These are phyloP conservation scores for Heliconius ethilla DNA, from an alignment of 2,888 invertebrate genomes.

Conservation along the genomic window DNA sequence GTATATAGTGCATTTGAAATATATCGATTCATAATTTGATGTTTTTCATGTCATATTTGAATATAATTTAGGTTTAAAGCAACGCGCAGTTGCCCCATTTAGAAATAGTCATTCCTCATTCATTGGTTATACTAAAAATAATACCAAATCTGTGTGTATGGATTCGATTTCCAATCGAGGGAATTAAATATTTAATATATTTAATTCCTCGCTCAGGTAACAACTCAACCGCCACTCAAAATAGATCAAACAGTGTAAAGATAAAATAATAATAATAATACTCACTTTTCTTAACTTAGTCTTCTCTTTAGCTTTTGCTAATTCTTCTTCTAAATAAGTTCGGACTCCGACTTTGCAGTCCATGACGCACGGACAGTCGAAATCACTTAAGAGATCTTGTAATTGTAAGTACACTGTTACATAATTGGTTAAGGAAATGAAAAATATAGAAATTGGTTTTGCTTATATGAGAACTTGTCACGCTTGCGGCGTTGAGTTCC, in stretches of 20 bases:
- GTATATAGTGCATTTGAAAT: not conserved
- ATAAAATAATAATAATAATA: constrained; percentile 35
- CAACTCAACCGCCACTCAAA: too few relatives aligned
- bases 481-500: too few relatives aligned
- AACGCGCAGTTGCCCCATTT: too few relatives aligned
- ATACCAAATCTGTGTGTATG: too few relatives aligned
- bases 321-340: constrained; percentile 96
- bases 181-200: too few relatives aligned
- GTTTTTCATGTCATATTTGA: not conserved
- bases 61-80: not conserved
- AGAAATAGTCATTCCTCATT: not conserved
- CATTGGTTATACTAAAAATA: not conserved
- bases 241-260: too few relatives aligned
- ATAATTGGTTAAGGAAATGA: constrained; percentile 60
- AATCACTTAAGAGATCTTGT: constrained; percentile 95
- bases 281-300: constrained; percentile 93
- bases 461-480: too few relatives aligned
- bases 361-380: constrained; percentile 96
- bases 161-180: too few relatives aligned
- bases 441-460: not conserved
- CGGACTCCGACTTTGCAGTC: constrained; percentile 97
- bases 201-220: too few relatives aligned
- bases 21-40: not conserved
- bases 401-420: constrained; percentile 89
- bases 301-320: constrained; percentile 96